These are phyloP conservation scores for Vireo altiloquus DNA, from an alignment of 2,113 vertebrate species.

Conservation along the genomic window DNA sequence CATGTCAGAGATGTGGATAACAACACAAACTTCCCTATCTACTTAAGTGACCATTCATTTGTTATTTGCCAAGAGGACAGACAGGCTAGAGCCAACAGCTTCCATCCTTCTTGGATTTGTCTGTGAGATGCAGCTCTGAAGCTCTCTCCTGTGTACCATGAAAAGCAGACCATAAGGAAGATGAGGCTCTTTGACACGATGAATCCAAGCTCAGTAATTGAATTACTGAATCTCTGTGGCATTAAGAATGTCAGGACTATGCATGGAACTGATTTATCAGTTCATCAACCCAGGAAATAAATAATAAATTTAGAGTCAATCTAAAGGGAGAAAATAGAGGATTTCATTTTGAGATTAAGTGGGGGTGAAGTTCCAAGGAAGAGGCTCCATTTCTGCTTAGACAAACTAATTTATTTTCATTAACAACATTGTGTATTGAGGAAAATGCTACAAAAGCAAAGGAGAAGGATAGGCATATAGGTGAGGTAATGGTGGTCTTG, in stretches of 20 bases:
- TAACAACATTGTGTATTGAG: background rate
- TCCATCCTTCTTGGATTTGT: background rate
- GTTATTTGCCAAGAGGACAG: background rate
- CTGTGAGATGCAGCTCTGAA: background rate
- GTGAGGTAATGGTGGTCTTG: background rate
- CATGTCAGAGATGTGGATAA: background rate
- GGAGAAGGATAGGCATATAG: background rate
- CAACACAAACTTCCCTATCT: background rate
- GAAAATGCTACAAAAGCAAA: background rate
- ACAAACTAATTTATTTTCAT: background rate
- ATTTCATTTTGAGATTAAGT: background rate
- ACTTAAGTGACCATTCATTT: background rate
- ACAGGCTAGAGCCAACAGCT: background rate
- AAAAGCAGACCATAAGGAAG: background rate
- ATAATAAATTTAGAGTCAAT: background rate
- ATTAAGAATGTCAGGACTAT: background rate
- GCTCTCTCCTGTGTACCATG: background rate
- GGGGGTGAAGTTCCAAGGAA: background rate
- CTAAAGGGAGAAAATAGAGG: background rate
- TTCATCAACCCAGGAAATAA: background rate
- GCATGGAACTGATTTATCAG: background rate
- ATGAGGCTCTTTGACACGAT: background rate
- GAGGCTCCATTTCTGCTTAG: background rate
- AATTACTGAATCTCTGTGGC: background rate
- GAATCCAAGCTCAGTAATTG: background rate